phyloP scores from a whole-genome alignment of 2,888 invertebrate species.

The Eugnorisma glareosa region DNA sequence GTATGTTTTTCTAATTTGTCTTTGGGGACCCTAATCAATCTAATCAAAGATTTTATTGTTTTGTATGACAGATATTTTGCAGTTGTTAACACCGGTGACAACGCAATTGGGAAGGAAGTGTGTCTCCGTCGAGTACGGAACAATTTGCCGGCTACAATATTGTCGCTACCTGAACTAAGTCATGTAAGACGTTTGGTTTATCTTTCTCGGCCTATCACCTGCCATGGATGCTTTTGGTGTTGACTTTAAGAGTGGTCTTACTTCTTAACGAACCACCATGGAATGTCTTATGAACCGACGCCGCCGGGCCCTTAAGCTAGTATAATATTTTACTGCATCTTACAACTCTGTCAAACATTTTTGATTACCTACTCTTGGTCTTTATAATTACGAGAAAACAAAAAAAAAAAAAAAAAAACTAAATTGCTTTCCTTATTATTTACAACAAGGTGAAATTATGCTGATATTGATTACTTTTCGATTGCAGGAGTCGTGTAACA shows the following conservation, averaged over 20 bases:
- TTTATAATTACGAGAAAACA: background rate
- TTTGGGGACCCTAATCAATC: background rate
- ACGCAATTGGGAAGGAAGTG: constrained; percentile 36
- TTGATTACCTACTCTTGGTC: background rate
- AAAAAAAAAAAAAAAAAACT: background rate
- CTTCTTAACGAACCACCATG: background rate
- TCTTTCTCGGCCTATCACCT: background rate
- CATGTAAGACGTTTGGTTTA: constrained; percentile 25
- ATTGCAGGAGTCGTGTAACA: constrained; percentile 19
- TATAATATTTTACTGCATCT: background rate
- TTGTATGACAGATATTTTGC: constrained; percentile 46
- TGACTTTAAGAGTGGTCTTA: background rate
- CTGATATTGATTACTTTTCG: background rate
- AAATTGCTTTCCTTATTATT: background rate
- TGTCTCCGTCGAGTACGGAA: constrained; percentile 31
- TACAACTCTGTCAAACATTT: background rate
- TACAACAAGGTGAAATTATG: background rate
- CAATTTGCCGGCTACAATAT: constrained; percentile 42
- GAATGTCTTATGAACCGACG: background rate
- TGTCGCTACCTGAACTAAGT: constrained; percentile 49
- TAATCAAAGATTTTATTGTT: constrained; percentile 7
- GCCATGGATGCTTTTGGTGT: background rate
- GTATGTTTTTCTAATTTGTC: background rate
- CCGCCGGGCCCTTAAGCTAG: background rate
- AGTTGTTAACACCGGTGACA: constrained; percentile 33